phyloP scores from a whole-genome alignment of 2,888 invertebrate genomes.

The Melieria omissa region DNA sequence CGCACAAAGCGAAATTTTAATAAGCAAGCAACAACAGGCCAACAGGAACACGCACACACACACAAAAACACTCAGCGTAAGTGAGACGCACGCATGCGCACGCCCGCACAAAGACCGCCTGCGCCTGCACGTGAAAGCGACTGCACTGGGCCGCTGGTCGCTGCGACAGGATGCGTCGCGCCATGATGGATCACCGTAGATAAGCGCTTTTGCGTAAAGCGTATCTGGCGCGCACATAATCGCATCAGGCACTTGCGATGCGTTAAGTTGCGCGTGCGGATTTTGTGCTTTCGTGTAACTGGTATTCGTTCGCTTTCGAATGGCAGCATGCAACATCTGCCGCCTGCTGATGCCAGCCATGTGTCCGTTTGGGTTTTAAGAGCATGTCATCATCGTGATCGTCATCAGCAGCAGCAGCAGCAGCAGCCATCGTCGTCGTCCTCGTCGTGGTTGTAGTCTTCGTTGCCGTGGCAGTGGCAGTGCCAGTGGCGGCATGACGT shows the following conservation, averaged over 20 bases:
- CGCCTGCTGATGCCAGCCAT: constrained; percentile 45
- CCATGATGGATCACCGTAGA: constrained; percentile 63
- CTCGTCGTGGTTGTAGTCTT: constrained; percentile 15
- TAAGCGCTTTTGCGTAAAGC: constrained; percentile 48
- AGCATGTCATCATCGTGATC: constrained; percentile 40
- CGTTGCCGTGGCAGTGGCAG: not conserved
- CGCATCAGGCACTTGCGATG: constrained; percentile 56
- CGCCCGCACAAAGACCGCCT: constrained; percentile 43
- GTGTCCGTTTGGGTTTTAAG: constrained; percentile 33
- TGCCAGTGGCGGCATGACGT: no score
- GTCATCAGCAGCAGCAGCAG: constrained; percentile 7
- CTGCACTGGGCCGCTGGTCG: not conserved
- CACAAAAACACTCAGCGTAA: not conserved
- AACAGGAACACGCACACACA: constrained; percentile 1
- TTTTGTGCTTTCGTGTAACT: constrained; percentile 14
- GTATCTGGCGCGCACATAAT: constrained; percentile 58
- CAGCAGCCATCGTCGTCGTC: constrained; percentile 1
- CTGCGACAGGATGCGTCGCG: constrained; percentile 26
- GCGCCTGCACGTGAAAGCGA: constrained; percentile 46
- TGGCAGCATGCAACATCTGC: constrained; percentile 18
- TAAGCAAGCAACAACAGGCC: not conserved
- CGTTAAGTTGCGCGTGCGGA: constrained; percentile 36
- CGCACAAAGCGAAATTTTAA: not conserved
- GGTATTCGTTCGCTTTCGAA: not conserved
- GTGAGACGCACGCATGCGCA: constrained; percentile 42